Base-by-base conservation (phyloP, 2,888 invertebrate genomes). In the Baccha elongata region DNA sequence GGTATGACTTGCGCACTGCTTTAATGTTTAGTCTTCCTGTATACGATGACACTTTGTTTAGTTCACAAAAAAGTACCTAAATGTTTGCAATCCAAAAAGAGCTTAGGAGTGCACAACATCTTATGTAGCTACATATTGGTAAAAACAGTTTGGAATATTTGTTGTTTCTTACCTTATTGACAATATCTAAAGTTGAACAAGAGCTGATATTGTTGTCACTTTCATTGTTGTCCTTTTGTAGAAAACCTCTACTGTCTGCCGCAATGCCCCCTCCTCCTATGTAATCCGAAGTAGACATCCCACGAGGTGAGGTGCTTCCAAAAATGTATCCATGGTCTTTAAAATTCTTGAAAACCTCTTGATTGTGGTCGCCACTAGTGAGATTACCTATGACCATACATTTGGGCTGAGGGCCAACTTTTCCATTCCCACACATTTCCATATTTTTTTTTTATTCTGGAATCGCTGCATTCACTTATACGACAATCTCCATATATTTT, bases 201-300 rank as follows among this genome's bases (percentile, higher is more conserved):
- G 90, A 90, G 86, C 90, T 90, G 26, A 90, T 90, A 78, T 90
- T 90, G 84, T 90, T 90, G 85, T 90, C 90, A 71, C 90, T 89
- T 67, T 90, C 90, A 3, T 88, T 89, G 26, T 87, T 89, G 64
- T 89, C 90, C 15, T 89, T 88, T 65, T 89, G 89, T 0, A 88
- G 88, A 48, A 44, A 78, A 8, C 79, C 65, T 52, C 46, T 79
- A 19, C 58, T 60, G 35, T 84, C 84, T 23, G 42, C 44, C 1
- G 8, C 42, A 1, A 40, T 26, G n/a, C 40, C 62, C 17, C 64
- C 32, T 1, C 68, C 69, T 3, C 68, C 65, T 13, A 74, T 42
- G 7, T 84, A 84, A 21, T 84, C 84, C 1, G 79, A 84, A 0
- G 73, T 74, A 11, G 79, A 79, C 79, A 74, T 84, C 6, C 87